Evolutionary conservation across 2,888 invertebrate genomes (phyloP).

Genomic region (Candidula unifasciata): DNA sequence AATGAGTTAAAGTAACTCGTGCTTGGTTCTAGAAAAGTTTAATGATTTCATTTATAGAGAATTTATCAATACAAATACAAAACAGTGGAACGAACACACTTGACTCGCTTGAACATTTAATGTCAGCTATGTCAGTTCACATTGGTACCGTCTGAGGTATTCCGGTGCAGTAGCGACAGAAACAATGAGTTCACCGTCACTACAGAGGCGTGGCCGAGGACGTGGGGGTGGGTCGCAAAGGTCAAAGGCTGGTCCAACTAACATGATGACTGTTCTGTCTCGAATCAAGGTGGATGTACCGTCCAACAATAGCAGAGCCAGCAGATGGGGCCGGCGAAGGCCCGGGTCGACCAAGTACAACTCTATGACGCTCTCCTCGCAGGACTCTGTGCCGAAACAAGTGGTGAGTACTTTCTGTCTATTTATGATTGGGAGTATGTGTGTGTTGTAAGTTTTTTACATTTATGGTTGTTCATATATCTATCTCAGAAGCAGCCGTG

Average conservation of each 20-base stretch:
- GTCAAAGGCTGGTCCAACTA: conserved; percentile 43
- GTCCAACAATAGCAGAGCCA: conserved; percentile 54
- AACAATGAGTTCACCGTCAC: conserved; percentile 45
- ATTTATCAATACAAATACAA: too few relatives aligned
- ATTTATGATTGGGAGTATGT: not conserved
- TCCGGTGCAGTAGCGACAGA: too few relatives aligned
- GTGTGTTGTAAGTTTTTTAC: too few relatives aligned
- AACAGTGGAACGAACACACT: too few relatives aligned
- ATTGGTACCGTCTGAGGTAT: not conserved
- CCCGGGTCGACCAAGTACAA: conserved; percentile 66
- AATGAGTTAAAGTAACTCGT: too few relatives aligned
- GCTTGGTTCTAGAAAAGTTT: too few relatives aligned
- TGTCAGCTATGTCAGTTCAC: not conserved
- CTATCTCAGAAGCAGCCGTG: too few relatives aligned
- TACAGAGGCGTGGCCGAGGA: conserved; percentile 8
- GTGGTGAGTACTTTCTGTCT: conserved; percentile 37
- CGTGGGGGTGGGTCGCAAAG: conserved; percentile 25
- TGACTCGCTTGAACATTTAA: too few relatives aligned
- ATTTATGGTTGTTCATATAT: too few relatives aligned
- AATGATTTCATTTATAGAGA: too few relatives aligned
- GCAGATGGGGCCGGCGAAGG: conserved; percentile 60
- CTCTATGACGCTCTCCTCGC: conserved; percentile 61
- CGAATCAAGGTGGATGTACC: conserved; percentile 71
- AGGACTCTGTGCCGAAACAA: conserved; percentile 53
- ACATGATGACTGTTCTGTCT: conserved; percentile 62